Base-by-base conservation (phyloP, 2,797 vertebrate species). In the Chrosomus eos region DNA sequence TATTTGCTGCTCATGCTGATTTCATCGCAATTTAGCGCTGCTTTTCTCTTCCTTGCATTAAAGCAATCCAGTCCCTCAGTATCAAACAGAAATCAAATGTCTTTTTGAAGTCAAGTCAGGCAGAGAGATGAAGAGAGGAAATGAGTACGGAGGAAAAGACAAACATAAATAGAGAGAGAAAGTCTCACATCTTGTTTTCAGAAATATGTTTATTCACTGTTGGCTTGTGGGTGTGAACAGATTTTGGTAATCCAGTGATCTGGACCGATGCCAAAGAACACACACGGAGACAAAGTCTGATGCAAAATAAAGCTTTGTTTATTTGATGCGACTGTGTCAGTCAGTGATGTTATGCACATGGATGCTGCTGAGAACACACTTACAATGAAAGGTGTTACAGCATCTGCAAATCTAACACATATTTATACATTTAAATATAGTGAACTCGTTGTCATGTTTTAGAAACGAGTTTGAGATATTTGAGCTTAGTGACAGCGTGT, bases 161-260 rank as follows among this genome's bases (percentile, higher is more conserved):
- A 77, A 53, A 66, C 53, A 73, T 11, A 58, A 71, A 75, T 40
- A 80, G 80, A 68, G 72, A 58, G 58, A 84, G 28, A 77, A 36
- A 77, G 51, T n/a, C 89, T 89, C 83, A 78, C 23, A 71, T 92
- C 89, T 62, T 81, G 58, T 81, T 33, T 84, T 90, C 77, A 85
- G 55, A 5, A 79, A 81, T 77, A 90, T 90, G 90, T 93, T 93
- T 92, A 93, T 94, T 93, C 90, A 91, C 90, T 87, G 82, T 86
- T 70, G 86, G 81, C 85, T 85, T 72, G 89, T 85, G 90, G 80
- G 89, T 88, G 88, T 91, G 89, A 91, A 91, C 88, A 91, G 80
- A 80, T 88, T 84, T 88, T 73, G 68, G 80, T 88, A 87, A 91
- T 84, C 73, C 86, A 87, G 76, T 7, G 62, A 88, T 86, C 38